These are phyloP conservation scores for Microhierax caerulescens DNA, from an alignment of 2,797 vertebrate genomes.

Conservation along the genomic window DNA sequence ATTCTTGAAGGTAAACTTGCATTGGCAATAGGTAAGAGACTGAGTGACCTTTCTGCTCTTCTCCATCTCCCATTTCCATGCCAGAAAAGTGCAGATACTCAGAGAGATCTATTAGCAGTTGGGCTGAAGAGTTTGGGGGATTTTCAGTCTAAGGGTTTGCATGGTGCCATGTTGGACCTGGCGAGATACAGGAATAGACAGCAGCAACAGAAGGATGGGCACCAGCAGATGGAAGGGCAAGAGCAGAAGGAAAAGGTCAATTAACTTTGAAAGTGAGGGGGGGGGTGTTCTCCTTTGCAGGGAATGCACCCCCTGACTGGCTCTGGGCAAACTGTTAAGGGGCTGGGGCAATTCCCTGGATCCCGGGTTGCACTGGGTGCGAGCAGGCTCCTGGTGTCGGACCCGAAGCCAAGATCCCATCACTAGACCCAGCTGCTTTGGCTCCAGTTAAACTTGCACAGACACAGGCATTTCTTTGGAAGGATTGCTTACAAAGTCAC, in stretches of 20 bases:
- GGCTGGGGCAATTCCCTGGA: neutral
- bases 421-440: fast-evolving
- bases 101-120: fast-evolving
- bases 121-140: fast-evolving
- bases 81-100: neutral
- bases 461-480: neutral
- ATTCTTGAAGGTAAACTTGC: neutral
- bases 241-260: neutral
- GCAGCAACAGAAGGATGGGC: fast-evolving
- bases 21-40: neutral
- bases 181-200: neutral
- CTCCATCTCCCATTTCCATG: neutral
- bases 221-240: fast-evolving
- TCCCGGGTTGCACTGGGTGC: fast-evolving
- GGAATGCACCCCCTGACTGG: neutral
- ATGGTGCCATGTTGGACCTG: fast-evolving
- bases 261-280: neutral
- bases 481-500: fast-evolving
- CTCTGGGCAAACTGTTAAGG: fast-evolving
- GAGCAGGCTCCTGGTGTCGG: fast-evolving
- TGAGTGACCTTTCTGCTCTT: neutral
- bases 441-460: neutral
- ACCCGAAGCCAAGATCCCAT: neutral
- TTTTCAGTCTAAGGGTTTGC: fast-evolving
- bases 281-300: neutral